Evolutionary conservation across 2,113 vertebrate genomes (phyloP), one percentile per base, ranked within the genome.

Genomic region (Tretioscincus oriximinensis): DNA sequence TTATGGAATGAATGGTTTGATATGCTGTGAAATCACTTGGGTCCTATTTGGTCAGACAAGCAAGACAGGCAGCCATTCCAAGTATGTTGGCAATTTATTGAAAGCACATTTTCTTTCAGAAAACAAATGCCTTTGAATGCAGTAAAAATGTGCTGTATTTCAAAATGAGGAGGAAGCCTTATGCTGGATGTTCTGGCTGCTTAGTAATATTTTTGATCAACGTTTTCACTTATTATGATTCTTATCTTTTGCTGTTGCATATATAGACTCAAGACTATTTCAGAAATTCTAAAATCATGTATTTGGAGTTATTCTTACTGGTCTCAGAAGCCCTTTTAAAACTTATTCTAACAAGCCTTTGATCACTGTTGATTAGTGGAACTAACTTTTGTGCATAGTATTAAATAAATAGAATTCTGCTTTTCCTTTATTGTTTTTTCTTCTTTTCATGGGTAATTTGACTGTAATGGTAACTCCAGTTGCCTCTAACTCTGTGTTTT

Each of bases 121-220:
- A 73, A 81, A 81, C 28, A 73, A 81, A 54, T 47, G n/a, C 61
- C 29, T 54, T 65, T 22, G 14, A 35, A 73, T 51, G 45, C 28
- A 26, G 69, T 16, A 12, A 54, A 54, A 35, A 11, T 65, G 41
- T 73, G 78, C 35, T 65, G 54, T 73, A 73, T 81, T 54, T 41
- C 47, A 5, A 35, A 14, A 66, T 49, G 26, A 73, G 4, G 16
- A 81, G 45, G 65, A 66, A 26, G 22, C 28, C 29, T 64, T 51
- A 45, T 65, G 63, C 65, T 4, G n/a, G 18, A 28, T 73, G 70
- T 73, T 65, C 11, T 35, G 10, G 2, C 45, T 65, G 45, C 61
- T 73, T 80, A 65, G 58, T 80, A n/a, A 73, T 21, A 41, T 21
- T 73, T 73, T 80, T 66, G 70, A 73, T 81, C 70, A 73, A 66